Conservation (phyloP, 2,113 vertebrate genomes). For the Nannospalax galili region DNA sequence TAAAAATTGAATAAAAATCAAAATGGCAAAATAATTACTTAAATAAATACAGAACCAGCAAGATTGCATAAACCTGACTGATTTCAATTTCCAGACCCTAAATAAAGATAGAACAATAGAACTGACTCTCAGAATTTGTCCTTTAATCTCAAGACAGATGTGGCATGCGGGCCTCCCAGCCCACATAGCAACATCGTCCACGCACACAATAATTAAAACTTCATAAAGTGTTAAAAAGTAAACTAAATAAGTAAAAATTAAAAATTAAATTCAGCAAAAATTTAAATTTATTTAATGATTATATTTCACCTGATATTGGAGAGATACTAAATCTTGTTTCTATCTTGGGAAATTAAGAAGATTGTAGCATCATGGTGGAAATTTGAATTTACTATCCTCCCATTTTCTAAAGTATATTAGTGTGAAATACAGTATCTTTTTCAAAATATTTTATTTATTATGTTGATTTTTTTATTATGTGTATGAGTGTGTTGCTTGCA, state of each 20-base stretch:
- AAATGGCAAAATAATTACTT: background rate
- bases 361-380: background rate
- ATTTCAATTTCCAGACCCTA: background rate
- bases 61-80: background rate
- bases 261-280: background rate
- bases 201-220: too few species aligned
- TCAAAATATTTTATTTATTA: too few species aligned
- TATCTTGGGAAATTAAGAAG: background rate
- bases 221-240: background rate
- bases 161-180: too few species aligned
- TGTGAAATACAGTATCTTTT: background rate
- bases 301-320: background rate
- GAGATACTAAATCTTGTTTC: background rate
- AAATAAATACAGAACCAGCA: background rate
- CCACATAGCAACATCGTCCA: too few species aligned
- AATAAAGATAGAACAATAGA: background rate
- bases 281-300: background rate
- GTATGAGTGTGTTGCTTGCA: too few species aligned
- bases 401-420: background rate
- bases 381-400: background rate
- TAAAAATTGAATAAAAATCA: background rate
- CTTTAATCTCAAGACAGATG: too few species aligned
- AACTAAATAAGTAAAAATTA: background rate
- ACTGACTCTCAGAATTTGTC: too few species aligned
- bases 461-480: too few species aligned